Conservation (phyloP, 1,140 invertebrate species). For the Acromyrmex echinatior region DNA sequence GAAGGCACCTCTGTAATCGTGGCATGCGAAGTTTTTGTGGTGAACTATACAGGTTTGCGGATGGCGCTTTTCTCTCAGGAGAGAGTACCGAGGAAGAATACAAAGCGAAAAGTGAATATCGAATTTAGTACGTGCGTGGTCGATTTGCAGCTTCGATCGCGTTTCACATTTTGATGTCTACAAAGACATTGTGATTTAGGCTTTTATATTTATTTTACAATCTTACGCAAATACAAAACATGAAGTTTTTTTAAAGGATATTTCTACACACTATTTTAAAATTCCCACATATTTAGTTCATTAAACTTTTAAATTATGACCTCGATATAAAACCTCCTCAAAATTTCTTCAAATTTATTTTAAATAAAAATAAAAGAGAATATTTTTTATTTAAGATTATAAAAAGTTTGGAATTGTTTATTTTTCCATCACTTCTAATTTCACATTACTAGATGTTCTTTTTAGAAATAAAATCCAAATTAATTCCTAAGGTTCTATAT, state of each 20-base stretch:
- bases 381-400: background rate
- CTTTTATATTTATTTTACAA: background rate
- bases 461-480: background rate
- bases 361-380: background rate
- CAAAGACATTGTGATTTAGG: conserved; percentile 6
- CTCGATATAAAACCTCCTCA: background rate
- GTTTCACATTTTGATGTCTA: conserved; percentile 1
- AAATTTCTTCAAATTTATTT: background rate
- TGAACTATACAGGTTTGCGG: conserved; percentile 45
- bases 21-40: conserved; percentile 31
- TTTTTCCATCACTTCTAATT: background rate
- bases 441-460: background rate
- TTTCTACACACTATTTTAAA: background rate
- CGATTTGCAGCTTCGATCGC: conserved; percentile 30
- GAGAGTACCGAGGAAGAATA: conserved; percentile 46
- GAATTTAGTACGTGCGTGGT: conserved; percentile 43
- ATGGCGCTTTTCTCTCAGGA: conserved; percentile 47
- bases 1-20: conserved; percentile 32
- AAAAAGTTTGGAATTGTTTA: background rate
- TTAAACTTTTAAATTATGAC: background rate
- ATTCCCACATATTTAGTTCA: background rate
- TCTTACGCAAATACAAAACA: background rate
- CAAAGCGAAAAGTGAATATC: conserved; percentile 36
- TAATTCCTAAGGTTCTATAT: too few relatives aligned
- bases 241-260: background rate